Evolutionary conservation across 2,888 invertebrate species (phyloP), one percentile per base, ranked within the genome.

Genomic region (Ophion ventricosus): DNA sequence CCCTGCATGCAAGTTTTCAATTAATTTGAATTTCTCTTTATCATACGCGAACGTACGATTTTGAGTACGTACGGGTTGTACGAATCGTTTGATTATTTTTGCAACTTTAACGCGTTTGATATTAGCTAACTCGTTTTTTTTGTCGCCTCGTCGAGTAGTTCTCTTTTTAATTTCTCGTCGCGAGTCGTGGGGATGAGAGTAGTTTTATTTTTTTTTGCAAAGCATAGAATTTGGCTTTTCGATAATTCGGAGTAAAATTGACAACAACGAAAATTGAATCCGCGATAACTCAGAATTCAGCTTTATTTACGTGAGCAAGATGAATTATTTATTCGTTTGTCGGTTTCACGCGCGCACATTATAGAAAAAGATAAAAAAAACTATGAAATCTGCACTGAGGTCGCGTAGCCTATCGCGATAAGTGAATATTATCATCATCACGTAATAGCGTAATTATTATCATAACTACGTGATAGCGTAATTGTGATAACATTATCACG

Each of bases 21-120:
- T 72, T 69, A 14, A 0, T 14, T 69, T 67, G 66, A 54, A 20
- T 29, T 70, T n/a, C 23, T 64, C 56, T 61, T 63, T 23, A 25
- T 40, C 70, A 40, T 66, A 64, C 26, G 66, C 69, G 56, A 64
- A 66, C 78, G 82, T 87, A 84, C n/a, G n/a, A n/a, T n/a, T n/a
- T n/a, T n/a, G n/a, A n/a, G n/a, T n/a, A n/a, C n/a, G n/a, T n/a
- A n/a, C n/a, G n/a, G n/a, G n/a, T n/a, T n/a, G n/a, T n/a, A n/a
- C 70, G 76, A 86, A 87, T 87, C 84, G 82, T 90, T 89, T 89
- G 88, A 90, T 90, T 88, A 88, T 79, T 85, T 87, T 86, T 87
- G 86, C 87, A 85, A 86, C 83, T 88, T 84, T 67, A 87, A 86
- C 85, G 86, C 77, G 59, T 87, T 84, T 84, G 85, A 84, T 81